These are phyloP conservation scores for Idaea dimidiata DNA, from an alignment of 2,888 invertebrate species.

Conservation along the genomic window DNA sequence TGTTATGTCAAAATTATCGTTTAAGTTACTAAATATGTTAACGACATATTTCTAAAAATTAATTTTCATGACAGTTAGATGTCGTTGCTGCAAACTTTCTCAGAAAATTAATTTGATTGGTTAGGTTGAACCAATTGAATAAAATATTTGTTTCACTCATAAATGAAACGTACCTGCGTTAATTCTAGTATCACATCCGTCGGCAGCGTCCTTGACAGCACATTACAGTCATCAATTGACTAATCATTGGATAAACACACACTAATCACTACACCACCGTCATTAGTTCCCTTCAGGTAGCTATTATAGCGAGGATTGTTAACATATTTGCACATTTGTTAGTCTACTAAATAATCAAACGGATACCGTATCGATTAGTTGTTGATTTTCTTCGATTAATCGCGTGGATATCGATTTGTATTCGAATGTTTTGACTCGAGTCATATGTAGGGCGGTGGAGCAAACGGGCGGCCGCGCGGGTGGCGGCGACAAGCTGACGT, in stretches of 20 bases:
- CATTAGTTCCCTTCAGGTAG: slow-evolving; percentile 6
- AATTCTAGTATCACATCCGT: slow-evolving; percentile 26
- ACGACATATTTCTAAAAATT: background rate
- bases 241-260: slow-evolving; percentile 37
- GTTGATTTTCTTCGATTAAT: slow-evolving; percentile 48
- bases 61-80: background rate
- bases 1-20: background rate
- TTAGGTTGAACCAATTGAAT: background rate
- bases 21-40: background rate
- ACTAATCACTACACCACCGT: slow-evolving; percentile 49
- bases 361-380: slow-evolving; percentile 31
- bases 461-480: slow-evolving; percentile 59
- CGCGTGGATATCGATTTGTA: slow-evolving; percentile 64
- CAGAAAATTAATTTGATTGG: background rate
- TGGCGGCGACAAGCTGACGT: slow-evolving; percentile 56
- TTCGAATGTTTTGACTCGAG: slow-evolving; percentile 39
- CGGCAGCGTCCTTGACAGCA: slow-evolving; percentile 29
- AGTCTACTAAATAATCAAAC: slow-evolving; percentile 27
- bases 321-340: slow-evolving; percentile 20
- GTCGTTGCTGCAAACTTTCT: background rate
- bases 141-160: background rate
- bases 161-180: slow-evolving; percentile 36
- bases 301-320: slow-evolving; percentile 12
- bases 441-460: slow-evolving; percentile 35
- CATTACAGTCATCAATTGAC: slow-evolving; percentile 38